Evolutionary conservation across 2,888 invertebrate species (phyloP), one percentile per base, ranked within the genome.

Genomic region (Bursaphelenchus okinawaensis): DNA sequence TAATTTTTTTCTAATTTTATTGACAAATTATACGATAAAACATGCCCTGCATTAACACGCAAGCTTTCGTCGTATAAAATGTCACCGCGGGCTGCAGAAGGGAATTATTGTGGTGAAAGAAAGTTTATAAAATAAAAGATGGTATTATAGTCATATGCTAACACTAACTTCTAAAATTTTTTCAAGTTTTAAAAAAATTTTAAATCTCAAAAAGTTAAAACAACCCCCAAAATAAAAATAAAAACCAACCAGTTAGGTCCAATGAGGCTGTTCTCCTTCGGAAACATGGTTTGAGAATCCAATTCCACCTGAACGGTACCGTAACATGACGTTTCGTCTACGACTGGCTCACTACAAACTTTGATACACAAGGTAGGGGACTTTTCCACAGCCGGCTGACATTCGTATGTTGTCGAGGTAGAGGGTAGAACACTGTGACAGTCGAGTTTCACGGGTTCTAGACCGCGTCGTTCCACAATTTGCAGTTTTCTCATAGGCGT

Each of bases 231-330:
- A 51, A 40, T n/a, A 50, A 50, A 56, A 7, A 16, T 40, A 19
- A 24, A 54, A 52, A 61, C 71, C 51, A 7, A 71, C 71, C 71
- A 71, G 40, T 71, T 68, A 20, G 71, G 65, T 2, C 71, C 71
- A 12, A 20, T 24, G 24, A 56, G 55, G 22, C 20, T 59, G 20
- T 54, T 29, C 29, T 68, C 65, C 26, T 54, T 31, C 27, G 71
- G 71, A 29, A 65, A 52, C 64, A 71, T 72, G 4, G 71, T 65
- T 19, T 57, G 56, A 16, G 56, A 24, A 52, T 71, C 68, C n/a
- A 71, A 23, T 16, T 65, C 66, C 23, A 71, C 63, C 24, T 61
- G 40, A 19, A 68, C 69, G 27, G 52, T 62, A 4, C 69, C 69
- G 29, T 58, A 71, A 23, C 59, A 71, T 7, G 66, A 50, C 23